phyloP scores from a whole-genome alignment of 2,888 invertebrate genomes.

The Uropetala carovei region DNA sequence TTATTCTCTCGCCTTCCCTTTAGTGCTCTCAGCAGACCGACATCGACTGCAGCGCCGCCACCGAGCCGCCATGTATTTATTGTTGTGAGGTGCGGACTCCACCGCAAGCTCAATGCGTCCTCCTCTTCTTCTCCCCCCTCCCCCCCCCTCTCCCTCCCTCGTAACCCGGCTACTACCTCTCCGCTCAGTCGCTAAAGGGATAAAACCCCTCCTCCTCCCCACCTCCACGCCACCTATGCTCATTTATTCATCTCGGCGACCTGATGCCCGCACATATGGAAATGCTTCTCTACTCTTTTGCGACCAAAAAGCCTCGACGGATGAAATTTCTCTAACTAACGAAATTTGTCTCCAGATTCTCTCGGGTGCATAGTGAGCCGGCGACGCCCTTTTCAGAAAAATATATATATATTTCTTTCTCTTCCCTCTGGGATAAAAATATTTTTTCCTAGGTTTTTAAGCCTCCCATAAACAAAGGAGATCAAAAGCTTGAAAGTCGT shows the following conservation, averaged over 20 bases:
- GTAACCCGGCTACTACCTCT: no score
- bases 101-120: neutral
- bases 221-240: neutral
- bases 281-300: neutral
- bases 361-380: neutral
- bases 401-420: neutral
- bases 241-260: constrained; percentile 9
- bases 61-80: neutral
- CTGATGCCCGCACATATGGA: neutral
- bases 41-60: neutral
- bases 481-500: neutral
- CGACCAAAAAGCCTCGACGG: neutral
- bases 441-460: neutral
- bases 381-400: neutral
- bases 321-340: neutral
- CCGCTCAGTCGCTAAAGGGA: no score
- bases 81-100: neutral
- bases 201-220: no score
- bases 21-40: neutral
- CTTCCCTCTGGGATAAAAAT: neutral
- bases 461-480: neutral
- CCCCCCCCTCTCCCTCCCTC: no score
- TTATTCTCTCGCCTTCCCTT: neutral
- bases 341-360: constrained; percentile 9
- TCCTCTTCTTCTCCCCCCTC: neutral